Evolutionary conservation across 2,797 vertebrate species (phyloP), one percentile per base, ranked within the genome.

Genomic region (Melanotaenia nigrans): DNA sequence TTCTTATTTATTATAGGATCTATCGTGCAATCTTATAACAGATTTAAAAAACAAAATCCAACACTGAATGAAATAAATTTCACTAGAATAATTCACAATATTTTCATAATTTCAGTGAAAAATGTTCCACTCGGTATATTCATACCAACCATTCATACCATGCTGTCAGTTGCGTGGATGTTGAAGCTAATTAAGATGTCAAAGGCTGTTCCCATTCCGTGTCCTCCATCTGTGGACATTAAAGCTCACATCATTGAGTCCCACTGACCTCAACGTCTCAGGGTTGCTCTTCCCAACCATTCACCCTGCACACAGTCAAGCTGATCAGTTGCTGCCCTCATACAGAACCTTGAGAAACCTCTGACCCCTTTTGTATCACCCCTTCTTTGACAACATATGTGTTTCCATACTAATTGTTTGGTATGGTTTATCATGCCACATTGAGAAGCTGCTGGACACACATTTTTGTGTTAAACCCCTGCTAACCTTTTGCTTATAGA

Each of bases 241-340:
- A 93, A 93, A 94, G 93, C 92, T 94, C 92, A 92, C 89, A 90
- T 93, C 92, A 94, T 93, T 92, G 91, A 92, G 92, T 93, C 91
- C 89, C 65, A 9, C 81, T 94, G 94, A 95, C 94, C 94, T 93
- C 88, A 90, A 76, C 63, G 77, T 90, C 92, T 85, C 35, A 49
- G 78, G 88, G 87, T 89, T 83, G 70, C 76, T 81, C 83, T 84
- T 89, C 91, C 84, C 84, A 85, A 71, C 90, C 84, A 91, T 94
- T 94, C 92, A 94, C 81, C 68, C 80, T 28, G 61, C 70, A 81
- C 90, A 89, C 78, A 90, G 91, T 92, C 92, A 92, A 90, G 85
- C 89, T 92, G 90, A 94, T 94, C 93, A 90, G 90, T 93, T 87
- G 86, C 80, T 30, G 64, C 60, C 87, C 82, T 87, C 78, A 90